A percentile compares a stretch with the other conserved stretches of the same genome.
Conservation (phyloP, 2,888 invertebrate species). For the Xestobium rufovillosum region DNA sequence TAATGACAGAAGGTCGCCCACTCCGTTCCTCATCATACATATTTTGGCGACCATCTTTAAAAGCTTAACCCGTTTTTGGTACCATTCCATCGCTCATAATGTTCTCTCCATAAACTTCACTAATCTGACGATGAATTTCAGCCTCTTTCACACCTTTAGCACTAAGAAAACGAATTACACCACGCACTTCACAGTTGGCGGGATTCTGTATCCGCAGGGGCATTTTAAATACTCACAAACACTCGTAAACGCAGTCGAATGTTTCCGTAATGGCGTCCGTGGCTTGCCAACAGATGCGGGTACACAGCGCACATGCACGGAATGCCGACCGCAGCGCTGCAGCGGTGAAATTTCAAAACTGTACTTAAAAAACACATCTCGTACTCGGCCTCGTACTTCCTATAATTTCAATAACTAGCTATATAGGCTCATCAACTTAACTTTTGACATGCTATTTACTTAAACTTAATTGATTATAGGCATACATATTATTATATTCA, state of each 20-base stretch:
- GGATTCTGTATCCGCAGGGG: slow-evolving; percentile 5
- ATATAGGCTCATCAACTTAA: no score
- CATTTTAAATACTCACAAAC: slow-evolving; percentile 7
- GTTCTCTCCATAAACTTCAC: slow-evolving; percentile 23
- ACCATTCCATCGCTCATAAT: slow-evolving; percentile 22
- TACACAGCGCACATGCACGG: slow-evolving; percentile 12
- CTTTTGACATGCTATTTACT: no score
- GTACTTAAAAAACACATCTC: slow-evolving; percentile 13
- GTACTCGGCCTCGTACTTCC: no score
- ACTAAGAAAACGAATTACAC: slow-evolving; percentile 20
- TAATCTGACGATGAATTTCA: slow-evolving; percentile 23
- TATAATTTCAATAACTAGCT: no score
- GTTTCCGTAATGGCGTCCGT: slow-evolving; percentile 4
- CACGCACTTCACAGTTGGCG: slow-evolving; percentile 11
- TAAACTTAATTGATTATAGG: no score
- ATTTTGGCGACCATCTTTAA: no score
- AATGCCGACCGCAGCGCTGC: slow-evolving; percentile 11
- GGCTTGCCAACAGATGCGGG: slow-evolving; percentile 11
- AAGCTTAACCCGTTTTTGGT: slow-evolving; percentile 13
- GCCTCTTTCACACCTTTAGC: slow-evolving; percentile 18
- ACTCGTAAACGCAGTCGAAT: background rate
- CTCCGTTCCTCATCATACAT: no score
- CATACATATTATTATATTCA: no score
- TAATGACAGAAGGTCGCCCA: slow-evolving; percentile 6
- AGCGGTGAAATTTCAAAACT: slow-evolving; percentile 10